These are phyloP conservation scores for Gephyroberyx darwinii DNA, from an alignment of 2,797 vertebrate genomes.

Conservation along the genomic window DNA sequence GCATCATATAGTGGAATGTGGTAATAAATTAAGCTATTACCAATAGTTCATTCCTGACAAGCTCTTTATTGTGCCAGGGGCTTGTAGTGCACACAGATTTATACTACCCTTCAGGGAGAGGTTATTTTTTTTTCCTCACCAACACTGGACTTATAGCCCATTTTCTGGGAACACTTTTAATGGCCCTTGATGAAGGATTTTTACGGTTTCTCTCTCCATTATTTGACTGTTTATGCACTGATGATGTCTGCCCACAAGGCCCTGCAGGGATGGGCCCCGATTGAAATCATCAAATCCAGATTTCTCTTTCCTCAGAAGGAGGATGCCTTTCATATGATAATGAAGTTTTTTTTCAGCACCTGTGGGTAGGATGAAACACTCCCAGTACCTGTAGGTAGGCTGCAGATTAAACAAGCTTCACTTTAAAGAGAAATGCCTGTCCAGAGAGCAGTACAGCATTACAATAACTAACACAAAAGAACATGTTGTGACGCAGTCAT, in stretches of 20 bases:
- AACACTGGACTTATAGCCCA: conserved; percentile 67
- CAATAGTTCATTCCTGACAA: conserved; percentile 73
- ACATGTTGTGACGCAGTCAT: not conserved
- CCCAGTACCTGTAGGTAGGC: conserved; percentile 47
- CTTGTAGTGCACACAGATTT: conserved; percentile 60
- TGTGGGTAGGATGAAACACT: conserved; percentile 59
- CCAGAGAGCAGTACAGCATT: conserved; percentile 16
- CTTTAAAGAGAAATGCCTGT: conserved; percentile 32
- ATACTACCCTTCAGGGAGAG: conserved; percentile 62
- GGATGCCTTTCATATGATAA: conserved; percentile 76
- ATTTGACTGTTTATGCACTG: conserved; percentile 75
- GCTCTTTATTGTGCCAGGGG: conserved; percentile 67
- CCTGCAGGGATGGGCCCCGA: conserved; percentile 54
- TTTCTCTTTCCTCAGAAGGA: conserved; percentile 60
- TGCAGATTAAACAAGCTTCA: conserved; percentile 45
- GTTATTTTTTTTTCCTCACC: conserved; percentile 60
- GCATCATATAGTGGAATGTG: conserved; percentile 59
- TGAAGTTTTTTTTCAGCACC: conserved; percentile 46
- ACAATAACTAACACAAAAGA: not conserved
- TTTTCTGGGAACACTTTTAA: conserved; percentile 71
- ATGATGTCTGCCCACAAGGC: conserved; percentile 65
- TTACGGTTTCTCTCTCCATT: conserved; percentile 69
- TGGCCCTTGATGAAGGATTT: conserved; percentile 71
- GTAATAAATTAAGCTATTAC: conserved; percentile 75
- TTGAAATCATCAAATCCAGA: conserved; percentile 70